Conservation (phyloP, 2,113 vertebrate genomes). For the Stegostoma tigrinum region DNA sequence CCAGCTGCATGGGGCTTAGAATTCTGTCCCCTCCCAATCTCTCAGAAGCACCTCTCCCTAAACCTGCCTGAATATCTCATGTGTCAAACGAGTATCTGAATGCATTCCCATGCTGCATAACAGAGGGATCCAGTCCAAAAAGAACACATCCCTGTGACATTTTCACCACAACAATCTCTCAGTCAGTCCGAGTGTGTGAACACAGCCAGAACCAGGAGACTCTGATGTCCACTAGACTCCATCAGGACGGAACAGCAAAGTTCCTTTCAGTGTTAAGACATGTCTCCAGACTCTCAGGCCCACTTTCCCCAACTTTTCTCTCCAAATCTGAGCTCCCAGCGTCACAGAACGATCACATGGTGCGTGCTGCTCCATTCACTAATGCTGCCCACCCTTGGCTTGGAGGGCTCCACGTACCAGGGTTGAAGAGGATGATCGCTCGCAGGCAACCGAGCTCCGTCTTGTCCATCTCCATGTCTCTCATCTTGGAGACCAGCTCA, state of each 20-base stretch:
- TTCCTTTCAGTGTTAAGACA: background rate
- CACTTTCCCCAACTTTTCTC: background rate
- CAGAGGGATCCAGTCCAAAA: no score
- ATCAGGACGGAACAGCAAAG: background rate
- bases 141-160: no score
- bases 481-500: slow-evolving; percentile 95
- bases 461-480: slow-evolving; percentile 97
- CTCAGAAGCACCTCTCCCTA: no score
- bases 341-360: background rate
- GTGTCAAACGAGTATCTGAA: no score
- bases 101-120: no score
- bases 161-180: no score
- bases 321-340: background rate
- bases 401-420: slow-evolving; percentile 52
- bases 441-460: slow-evolving; percentile 72
- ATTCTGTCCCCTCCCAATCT: no score
- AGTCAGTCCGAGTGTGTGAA: background rate
- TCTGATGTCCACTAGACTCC: background rate
- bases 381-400: background rate
- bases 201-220: background rate
- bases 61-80: no score
- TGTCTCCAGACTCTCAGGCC: background rate
- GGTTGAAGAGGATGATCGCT: slow-evolving; percentile 88
- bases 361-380: background rate
- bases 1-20: no score